Evolutionary conservation across 2,113 vertebrate genomes (phyloP), one percentile per base, ranked within the genome.

Genomic region (Thryonomys swinderianus): DNA sequence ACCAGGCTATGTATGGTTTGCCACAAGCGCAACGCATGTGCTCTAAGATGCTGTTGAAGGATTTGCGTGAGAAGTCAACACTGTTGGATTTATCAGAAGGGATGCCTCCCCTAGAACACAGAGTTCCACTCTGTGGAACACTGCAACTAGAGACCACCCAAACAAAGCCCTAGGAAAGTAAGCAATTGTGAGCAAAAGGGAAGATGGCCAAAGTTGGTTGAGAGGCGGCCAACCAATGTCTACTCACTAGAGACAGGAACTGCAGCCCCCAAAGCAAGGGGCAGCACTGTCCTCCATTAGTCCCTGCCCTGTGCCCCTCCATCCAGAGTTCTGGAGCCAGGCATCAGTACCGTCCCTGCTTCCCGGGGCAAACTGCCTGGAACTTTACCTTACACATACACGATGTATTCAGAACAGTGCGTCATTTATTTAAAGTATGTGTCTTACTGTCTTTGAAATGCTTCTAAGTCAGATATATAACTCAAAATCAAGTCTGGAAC

Each of bases 361-460:
- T 0, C 16, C 17, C 78, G 45, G 16, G 45, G 51, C 14, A 67
- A 51, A 88, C 32, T 83, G 62, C 51, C 87, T 82, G 10, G 40
- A 91, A 74, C 48, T 88, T 37, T 86, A 89, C 12, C 30, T 73
- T 61, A 4, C 40, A 76, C 67, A 61, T 88, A 85, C 42, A 61
- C 42, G 27, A 83, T n/a, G 55, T 82, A 42, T 30, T 76, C 18
- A 53, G 71, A 93, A 64, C 17, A 71, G 45, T 45, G 25, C 3
- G 21, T 61, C 78, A 84, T 59, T 57, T 93, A 34, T 88, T 74
- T 95, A 40, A 91, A 25, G 53, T 23, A 34, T 67, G 18, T 69
- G 21, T 34, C 30, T 96, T 73, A 96, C n/a, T 74, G 2, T 62
- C 55, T 95, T 96, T 86, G 16, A 91, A 91, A 80, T 74, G 8